Evolutionary conservation across 64 coral and sea anemone genomes (phyloP), one percentile per base, ranked within the genome.

Genomic region (Montipora capricornis): DNA sequence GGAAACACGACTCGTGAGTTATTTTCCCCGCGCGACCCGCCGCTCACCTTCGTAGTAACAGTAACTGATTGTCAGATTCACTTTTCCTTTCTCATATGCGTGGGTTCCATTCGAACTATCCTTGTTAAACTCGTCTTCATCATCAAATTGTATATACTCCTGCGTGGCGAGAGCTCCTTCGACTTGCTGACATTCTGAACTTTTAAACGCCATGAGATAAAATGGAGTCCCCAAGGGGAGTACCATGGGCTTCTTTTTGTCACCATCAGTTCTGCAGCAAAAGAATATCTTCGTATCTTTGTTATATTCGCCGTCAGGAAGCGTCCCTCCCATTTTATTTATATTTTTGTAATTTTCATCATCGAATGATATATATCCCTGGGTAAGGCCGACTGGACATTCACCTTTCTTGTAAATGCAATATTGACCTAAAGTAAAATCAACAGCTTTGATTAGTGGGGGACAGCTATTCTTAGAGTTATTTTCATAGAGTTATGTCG

Each of bases 121-220:
- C 75, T 52, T 80, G 77, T 78, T 80, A 0, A 48, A 8, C 0
- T 12, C 67, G 50, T 69, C 55, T 57, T 96, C 80, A 9, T 87
- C 76, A 46, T 96, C 90, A 79, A 89, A 90, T 37, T 82, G 89
- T 61, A 96, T 90, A 68, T 75, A 96, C 68, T 96, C 79, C 79
- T 88, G 67, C 47, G 69, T 81, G 4, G 91, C 87, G 1, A 61
- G 51, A 8, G 95, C 90, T 55, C 91, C 70, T 26, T 68, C 64
- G 0, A 92, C 91, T n/a, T 26, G 75, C 73, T 92, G 91, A 86
- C 91, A 92, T 19, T 85, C 69, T 26, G 79, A 75, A 4, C 50
- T 84, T 55, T 92, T 92, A 71, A 86, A 92, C 15, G 91, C 73
- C 80, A 92, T 29, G 10, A 92, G 74, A 47, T 84, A 80, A 87